These are phyloP conservation scores for Lasioglossum vierecki DNA, from an alignment of 2,888 invertebrate genomes.

Conservation along the genomic window DNA sequence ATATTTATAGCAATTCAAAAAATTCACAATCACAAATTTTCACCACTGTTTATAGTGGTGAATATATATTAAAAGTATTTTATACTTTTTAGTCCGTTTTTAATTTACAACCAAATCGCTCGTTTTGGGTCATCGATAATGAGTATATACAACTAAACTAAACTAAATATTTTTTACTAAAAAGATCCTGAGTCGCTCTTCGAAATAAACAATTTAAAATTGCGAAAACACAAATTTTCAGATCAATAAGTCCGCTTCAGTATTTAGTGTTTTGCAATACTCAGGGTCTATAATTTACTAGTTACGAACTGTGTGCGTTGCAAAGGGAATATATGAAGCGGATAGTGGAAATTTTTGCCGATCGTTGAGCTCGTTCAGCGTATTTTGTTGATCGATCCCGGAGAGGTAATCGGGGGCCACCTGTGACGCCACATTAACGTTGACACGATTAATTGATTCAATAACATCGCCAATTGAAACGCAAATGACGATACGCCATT, in stretches of 20 bases:
- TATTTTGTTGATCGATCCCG: background rate
- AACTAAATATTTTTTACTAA: too few relatives aligned
- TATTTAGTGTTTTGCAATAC: background rate
- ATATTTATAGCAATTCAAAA: too few relatives aligned
- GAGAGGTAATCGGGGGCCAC: background rate
- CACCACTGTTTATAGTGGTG: too few relatives aligned
- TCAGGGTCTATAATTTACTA: background rate
- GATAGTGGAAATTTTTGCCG: background rate
- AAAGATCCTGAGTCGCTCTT: too few relatives aligned
- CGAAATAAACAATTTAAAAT: too few relatives aligned
- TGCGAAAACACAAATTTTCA: too few relatives aligned
- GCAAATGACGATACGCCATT: conserved; percentile 21
- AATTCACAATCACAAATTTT: too few relatives aligned
- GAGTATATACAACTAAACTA: too few relatives aligned
- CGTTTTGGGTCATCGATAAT: too few relatives aligned
- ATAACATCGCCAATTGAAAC: conserved; percentile 26
- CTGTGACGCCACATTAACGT: conserved; percentile 3
- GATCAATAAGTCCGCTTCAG: background rate
- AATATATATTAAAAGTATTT: too few relatives aligned
- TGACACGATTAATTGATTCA: conserved; percentile 36
- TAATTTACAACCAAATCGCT: too few relatives aligned
- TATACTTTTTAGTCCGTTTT: too few relatives aligned
- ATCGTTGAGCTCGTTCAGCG: background rate
- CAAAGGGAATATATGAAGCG: background rate
- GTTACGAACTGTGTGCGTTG: background rate